Conservation (phyloP, 2,113 vertebrate species). For the Climacteris rufus region DNA sequence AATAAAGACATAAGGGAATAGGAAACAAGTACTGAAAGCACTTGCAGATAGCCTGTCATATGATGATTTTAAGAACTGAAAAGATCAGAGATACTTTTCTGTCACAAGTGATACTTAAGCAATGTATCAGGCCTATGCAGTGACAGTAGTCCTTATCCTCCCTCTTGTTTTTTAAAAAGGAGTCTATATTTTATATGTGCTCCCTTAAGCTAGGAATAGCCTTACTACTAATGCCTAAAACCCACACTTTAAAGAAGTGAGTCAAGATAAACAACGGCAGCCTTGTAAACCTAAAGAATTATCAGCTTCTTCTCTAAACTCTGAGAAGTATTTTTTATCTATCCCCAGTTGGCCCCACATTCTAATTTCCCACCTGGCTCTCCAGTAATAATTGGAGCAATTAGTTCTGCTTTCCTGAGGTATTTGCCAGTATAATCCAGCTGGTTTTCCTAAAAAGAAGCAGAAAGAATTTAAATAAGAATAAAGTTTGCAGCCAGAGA, state of each 20-base stretch:
- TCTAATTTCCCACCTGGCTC: slow-evolving; percentile 23
- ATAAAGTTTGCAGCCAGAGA: neutral
- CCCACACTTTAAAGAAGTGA: neutral
- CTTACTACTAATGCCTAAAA: neutral
- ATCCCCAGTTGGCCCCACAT: neutral
- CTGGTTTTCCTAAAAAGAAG: slow-evolving; percentile 21
- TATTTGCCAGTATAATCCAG: neutral
- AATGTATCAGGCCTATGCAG: neutral
- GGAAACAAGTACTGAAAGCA: neutral
- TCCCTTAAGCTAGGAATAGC: neutral
- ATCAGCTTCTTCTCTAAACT: neutral
- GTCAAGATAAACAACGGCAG: neutral
- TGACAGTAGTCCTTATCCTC: neutral
- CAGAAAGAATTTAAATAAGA: neutral
- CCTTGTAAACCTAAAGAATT: neutral
- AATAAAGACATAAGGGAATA: neutral
- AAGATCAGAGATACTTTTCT: neutral
- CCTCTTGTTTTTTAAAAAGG: neutral
- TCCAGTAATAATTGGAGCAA: neutral
- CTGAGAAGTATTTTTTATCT: neutral
- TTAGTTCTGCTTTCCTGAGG: neutral
- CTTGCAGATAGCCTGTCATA: neutral
- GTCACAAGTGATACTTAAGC: neutral
- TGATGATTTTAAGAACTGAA: neutral
- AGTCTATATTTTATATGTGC: neutral